These are phyloP conservation scores for Cylloceria caligata DNA, from an alignment of 2,888 invertebrate genomes.

Conservation along the genomic window DNA sequence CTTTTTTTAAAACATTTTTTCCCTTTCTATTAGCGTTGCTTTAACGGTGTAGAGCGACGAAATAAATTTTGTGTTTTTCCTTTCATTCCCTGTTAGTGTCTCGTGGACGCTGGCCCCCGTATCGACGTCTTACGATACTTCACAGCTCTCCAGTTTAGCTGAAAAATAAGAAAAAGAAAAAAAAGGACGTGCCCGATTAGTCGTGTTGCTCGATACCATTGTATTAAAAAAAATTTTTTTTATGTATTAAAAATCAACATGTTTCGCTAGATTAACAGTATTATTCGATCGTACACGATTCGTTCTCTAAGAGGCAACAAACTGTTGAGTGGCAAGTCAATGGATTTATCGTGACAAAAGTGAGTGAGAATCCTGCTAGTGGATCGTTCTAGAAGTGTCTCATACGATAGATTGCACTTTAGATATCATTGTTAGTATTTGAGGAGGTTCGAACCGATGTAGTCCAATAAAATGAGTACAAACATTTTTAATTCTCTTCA, in stretches of 20 bases:
- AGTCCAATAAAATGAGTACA: neutral
- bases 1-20: conserved; percentile 49
- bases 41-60: conserved; percentile 83
- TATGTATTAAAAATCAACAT: conserved; percentile 19
- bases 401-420: conserved; percentile 9
- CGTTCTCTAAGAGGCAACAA: conserved; percentile 37
- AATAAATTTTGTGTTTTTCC: conserved; percentile 73
- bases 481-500: neutral
- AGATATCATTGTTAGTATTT: neutral
- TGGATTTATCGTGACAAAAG: conserved; percentile 23
- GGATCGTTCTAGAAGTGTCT: conserved; percentile 17
- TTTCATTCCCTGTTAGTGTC: conserved; percentile 55
- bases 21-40: conserved; percentile 80
- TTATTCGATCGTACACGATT: conserved; percentile 22
- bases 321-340: conserved; percentile 39
- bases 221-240: neutral
- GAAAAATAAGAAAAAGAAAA: conserved; percentile 73
- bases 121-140: conserved; percentile 72
- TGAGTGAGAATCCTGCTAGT: conserved; percentile 33
- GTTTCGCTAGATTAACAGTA: conserved; percentile 33
- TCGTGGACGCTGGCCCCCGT: conserved; percentile 54
- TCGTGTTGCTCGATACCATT: neutral
- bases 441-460: conserved; percentile 1
- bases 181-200: conserved; percentile 34
- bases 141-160: conserved; percentile 83